These are phyloP conservation scores for Pseudochaenichthys georgianus DNA, from an alignment of 2,797 vertebrate species.

Conservation along the genomic window DNA sequence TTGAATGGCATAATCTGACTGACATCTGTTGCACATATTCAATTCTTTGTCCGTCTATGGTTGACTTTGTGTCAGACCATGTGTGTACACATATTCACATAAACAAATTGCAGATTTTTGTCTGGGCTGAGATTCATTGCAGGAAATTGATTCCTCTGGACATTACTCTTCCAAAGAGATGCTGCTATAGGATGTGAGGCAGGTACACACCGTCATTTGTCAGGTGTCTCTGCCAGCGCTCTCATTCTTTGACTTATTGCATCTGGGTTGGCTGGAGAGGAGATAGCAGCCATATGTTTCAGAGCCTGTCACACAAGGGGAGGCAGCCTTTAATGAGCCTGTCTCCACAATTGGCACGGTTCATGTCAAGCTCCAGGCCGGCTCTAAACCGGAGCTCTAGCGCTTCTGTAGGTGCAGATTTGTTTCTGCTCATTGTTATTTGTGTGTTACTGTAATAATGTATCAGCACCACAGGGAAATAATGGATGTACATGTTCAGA, in stretches of 20 bases:
- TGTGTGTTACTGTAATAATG: background rate
- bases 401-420: background rate
- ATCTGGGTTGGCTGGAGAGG: conserved; percentile 56
- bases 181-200: conserved; percentile 33
- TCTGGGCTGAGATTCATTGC: conserved; percentile 39
- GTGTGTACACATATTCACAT: conserved; percentile 29
- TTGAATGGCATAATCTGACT: conserved; percentile 42
- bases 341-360: conserved; percentile 53
- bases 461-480: background rate
- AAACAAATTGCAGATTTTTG: conserved; percentile 46
- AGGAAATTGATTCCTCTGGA: conserved; percentile 66
- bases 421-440: conserved; percentile 13
- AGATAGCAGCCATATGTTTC: too few relatives aligned
- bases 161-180: conserved; percentile 49
- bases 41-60: conserved; percentile 19
- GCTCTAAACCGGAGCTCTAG: conserved; percentile 13
- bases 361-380: conserved; percentile 33
- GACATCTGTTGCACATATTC: conserved; percentile 45
- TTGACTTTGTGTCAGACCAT: conserved; percentile 5
- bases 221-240: conserved; percentile 55
- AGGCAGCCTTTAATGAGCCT: conserved; percentile 74
- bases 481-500: background rate
- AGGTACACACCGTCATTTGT: conserved; percentile 61
- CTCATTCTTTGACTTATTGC: conserved; percentile 47
- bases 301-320: conserved; percentile 60